Percentiles rank a stretch among this genome's conserved stretches.
phyloP scores from a whole-genome alignment of 2,113 vertebrate genomes.

The Ellobius talpinus region DNA sequence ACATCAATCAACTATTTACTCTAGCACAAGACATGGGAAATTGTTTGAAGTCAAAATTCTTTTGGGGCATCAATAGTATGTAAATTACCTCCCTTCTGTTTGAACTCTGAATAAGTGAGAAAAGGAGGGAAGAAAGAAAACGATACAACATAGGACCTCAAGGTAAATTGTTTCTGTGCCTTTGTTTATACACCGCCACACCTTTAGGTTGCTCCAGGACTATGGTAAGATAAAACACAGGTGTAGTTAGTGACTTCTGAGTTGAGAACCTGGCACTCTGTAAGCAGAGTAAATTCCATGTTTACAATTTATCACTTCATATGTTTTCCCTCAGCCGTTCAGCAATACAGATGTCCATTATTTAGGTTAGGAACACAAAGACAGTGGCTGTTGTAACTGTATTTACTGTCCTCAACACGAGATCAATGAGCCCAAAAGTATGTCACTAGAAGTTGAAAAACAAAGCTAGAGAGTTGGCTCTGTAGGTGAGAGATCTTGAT shows the following conservation, averaged over 20 bases:
- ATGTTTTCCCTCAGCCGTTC: conserved; percentile 10
- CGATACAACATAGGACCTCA: background rate
- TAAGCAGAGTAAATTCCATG: background rate
- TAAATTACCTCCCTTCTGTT: conserved; percentile 61
- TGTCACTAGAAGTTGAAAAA: background rate
- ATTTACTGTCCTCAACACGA: background rate
- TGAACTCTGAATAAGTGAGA: conserved; percentile 55
- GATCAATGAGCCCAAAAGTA: background rate
- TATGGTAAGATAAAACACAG: background rate
- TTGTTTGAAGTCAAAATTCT: conserved; percentile 72
- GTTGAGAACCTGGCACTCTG: no score
- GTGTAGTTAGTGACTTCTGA: background rate
- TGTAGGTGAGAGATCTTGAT: no score
- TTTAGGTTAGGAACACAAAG: conserved; percentile 44
- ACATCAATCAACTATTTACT: conserved; percentile 79
- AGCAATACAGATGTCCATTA: conserved; percentile 26
- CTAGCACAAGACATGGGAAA: conserved; percentile 66
- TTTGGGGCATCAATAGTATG: background rate
- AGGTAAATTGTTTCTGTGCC: background rate
- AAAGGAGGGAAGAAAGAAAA: background rate
- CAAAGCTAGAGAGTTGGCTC: background rate
- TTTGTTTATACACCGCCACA: background rate
- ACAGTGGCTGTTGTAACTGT: background rate
- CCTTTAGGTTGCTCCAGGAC: background rate
- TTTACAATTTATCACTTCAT: background rate